Percentiles rank a stretch among this genome's conserved stretches.
phyloP scores from a whole-genome alignment of 2,797 vertebrate species.

The Brachyrhaphis roseni region DNA sequence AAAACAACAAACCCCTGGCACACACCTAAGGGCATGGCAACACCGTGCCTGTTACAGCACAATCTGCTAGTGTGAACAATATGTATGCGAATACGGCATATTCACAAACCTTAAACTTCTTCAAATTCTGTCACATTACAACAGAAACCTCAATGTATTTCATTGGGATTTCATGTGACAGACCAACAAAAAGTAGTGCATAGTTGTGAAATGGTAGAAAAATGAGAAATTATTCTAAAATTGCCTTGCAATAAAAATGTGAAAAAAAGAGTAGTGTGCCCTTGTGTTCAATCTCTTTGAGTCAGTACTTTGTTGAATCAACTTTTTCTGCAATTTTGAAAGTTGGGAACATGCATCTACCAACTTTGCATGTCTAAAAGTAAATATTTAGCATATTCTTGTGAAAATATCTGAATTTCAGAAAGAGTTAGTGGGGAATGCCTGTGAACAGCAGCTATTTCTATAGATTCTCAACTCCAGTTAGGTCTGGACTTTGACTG shows the following conservation, averaged over 20 bases:
- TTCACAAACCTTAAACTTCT: not conserved
- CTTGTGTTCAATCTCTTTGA: not conserved
- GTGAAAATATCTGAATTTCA: not conserved
- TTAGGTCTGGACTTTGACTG: not conserved
- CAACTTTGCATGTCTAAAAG: not conserved
- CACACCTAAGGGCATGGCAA: slow-evolving; percentile 69
- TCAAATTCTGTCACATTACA: not conserved
- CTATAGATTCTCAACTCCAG: not conserved
- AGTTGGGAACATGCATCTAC: not conserved
- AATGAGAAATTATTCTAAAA: not conserved
- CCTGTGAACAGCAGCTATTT: not conserved
- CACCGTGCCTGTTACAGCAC: not conserved
- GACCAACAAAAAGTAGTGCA: not conserved
- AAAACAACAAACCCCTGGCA: slow-evolving; percentile 80
- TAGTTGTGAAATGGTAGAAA: not conserved
- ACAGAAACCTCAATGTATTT: not conserved
- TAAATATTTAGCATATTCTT: not conserved
- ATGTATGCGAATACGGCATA: slow-evolving; percentile 24
- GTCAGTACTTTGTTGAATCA: not conserved
- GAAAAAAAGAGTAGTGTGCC: not conserved
- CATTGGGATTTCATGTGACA: too few species aligned
- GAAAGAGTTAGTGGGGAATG: not conserved
- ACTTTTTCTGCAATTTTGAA: not conserved
- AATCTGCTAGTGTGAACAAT: not conserved
- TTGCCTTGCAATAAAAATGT: not conserved